Conservation (phyloP, 2,797 vertebrate genomes). For the Alfaro cultratus region DNA sequence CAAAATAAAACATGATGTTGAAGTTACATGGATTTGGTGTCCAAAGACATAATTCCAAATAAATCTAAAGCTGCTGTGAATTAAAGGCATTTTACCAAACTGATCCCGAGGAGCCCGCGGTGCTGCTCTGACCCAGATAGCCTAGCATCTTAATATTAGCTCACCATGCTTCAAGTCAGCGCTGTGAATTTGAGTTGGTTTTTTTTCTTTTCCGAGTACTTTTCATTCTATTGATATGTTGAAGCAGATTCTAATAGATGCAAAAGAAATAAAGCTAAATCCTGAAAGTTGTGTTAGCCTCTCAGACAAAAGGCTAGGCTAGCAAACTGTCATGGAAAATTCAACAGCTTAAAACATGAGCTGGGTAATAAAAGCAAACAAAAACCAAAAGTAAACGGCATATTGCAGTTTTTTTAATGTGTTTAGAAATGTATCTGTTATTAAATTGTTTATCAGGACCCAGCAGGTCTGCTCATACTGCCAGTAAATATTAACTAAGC, state of each 20-base stretch:
- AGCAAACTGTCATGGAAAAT: background rate
- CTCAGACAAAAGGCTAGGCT: background rate
- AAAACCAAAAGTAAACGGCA: background rate
- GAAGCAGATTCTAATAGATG: background rate
- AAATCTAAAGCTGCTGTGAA: background rate
- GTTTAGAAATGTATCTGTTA: background rate
- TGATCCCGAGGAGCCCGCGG: background rate
- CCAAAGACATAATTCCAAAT: background rate
- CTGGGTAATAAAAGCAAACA: background rate
- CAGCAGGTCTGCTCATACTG: background rate
- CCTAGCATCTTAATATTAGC: background rate
- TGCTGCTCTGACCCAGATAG: background rate
- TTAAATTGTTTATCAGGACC: background rate
- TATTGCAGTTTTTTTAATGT: background rate
- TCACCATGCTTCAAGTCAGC: background rate
- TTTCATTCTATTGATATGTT: background rate
- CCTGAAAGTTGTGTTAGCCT: background rate
- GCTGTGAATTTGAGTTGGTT: background rate
- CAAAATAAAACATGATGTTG: background rate
- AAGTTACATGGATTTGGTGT: background rate
- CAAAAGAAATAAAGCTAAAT: background rate
- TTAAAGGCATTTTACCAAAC: background rate
- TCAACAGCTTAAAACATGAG: background rate
- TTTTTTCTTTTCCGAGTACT: background rate
- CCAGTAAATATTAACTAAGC: background rate